phyloP scores from a whole-genome alignment of 2,888 invertebrate species.

The Frankliniella intonsa region DNA sequence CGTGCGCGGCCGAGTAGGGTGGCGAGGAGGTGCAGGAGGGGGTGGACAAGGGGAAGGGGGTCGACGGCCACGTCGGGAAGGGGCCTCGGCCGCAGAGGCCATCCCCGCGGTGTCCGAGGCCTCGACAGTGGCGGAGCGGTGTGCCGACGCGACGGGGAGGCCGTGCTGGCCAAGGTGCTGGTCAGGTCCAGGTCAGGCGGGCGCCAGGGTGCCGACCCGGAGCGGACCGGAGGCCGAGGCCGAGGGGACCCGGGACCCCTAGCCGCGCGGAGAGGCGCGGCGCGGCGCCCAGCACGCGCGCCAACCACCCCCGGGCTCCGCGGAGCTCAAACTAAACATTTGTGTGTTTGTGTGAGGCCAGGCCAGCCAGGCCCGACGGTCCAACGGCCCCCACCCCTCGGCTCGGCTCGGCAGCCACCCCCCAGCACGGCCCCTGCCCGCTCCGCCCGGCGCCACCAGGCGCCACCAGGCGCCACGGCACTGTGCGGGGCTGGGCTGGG shows the following conservation, averaged over 20 bases:
- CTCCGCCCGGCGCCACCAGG: too few species aligned
- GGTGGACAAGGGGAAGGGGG: not conserved
- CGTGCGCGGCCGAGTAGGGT: not conserved
- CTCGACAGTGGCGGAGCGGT: not conserved
- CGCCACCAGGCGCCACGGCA: too few species aligned
- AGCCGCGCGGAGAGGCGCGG: not conserved
- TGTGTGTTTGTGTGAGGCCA: slow-evolving; percentile 21
- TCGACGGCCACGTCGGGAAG: slow-evolving; percentile 17
- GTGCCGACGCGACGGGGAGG: not conserved
- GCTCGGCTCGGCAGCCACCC: not conserved
- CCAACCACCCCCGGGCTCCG: slow-evolving; percentile 8
- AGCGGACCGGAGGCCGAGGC: not conserved
- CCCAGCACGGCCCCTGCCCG: too few species aligned
- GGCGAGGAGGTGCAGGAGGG: not conserved
- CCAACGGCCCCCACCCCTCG: not conserved
- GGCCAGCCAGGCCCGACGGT: not conserved
- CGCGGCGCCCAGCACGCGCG: not conserved
- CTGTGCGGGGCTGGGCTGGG: too few species aligned
- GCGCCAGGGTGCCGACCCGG: not conserved
- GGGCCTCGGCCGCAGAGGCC: slow-evolving; percentile 1
- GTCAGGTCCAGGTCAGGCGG: not conserved
- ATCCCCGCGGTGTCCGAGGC: slow-evolving; percentile 25
- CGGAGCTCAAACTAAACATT: slow-evolving; percentile 24
- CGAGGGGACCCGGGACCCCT: not conserved
- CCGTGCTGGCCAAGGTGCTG: not conserved